Base-by-base conservation (phyloP, 2,888 invertebrate species). In the Proisotoma minuta region DNA sequence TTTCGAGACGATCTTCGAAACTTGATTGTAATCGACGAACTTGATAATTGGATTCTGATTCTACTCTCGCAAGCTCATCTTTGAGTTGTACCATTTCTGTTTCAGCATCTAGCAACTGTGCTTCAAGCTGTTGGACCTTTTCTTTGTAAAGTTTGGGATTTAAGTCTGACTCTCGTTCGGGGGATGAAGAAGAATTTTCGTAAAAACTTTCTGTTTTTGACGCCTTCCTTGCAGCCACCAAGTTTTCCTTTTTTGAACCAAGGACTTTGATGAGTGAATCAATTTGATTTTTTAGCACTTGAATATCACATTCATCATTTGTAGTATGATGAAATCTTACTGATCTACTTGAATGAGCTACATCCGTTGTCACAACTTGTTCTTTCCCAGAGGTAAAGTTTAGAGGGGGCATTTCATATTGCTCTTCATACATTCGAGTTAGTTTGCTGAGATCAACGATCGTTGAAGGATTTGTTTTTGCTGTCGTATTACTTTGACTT, bases 41-140 rank as follows among this genome's bases (percentile, higher is more conserved):
- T 26, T 71, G 65, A 53, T 68, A 70, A 12, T 60, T 65, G 23
- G 65, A 66, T 18, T 73, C 71, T 4, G 69, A 70, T 56, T 73
- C 71, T 8, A 73, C 63, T 34, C 71, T 56, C 24, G 66, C 62
- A 8, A 73, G 53, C 48, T 71, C 70, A 27, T 57, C 50, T 18
- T 62, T 66, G 5, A 73, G 51, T 3, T 65, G 62, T 51, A 67
- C 67, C 3, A 68, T 59, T 39, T 65, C 64, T 26, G 64, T 53
- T 51, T 71, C 67, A n/a, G 71, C 69, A 0, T 70, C 59, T 51
- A 64, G 57, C 2, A 73, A 29, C 51, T 71, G 65, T 39, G 65
- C 49, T 34, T 73, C 69, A 12, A 73, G 28, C 12, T 26, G n/a
- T 0, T 47, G 40, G 12, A 65, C 51, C 24, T 59, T 65, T 26